Evolutionary conservation across 2,888 invertebrate genomes (phyloP).

Genomic region (Pseudococcus longispinus): DNA sequence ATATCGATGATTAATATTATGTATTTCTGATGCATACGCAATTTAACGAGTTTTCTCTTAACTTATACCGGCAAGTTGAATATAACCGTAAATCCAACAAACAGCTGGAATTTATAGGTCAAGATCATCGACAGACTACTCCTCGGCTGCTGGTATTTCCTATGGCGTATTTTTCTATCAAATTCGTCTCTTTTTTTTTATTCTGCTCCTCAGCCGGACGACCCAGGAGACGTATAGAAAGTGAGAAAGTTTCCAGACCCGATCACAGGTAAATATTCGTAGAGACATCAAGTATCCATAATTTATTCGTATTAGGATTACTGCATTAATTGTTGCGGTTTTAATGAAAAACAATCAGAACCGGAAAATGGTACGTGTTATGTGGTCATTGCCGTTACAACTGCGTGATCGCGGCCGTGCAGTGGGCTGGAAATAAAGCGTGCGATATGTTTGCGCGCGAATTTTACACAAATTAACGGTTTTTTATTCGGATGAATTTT

Average conservation of each 20-base stretch:
- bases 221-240: neutral
- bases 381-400: conserved; percentile 9
- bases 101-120: neutral
- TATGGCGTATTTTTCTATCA: neutral
- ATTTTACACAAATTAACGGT: neutral
- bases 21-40: neutral
- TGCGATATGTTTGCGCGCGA: neutral
- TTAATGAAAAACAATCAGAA: neutral
- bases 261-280: neutral
- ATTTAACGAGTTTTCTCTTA: conserved; percentile 1
- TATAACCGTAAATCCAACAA: neutral
- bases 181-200: neutral
- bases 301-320: conserved; percentile 12
- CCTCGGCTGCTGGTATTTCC: neutral
- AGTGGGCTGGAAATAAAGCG: neutral
- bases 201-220: neutral
- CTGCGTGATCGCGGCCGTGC: neutral
- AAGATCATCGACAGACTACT: conserved; percentile 7
- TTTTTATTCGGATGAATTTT: neutral
- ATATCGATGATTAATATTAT: neutral
- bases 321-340: conserved; percentile 9
- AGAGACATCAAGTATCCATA: neutral
- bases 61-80: neutral
- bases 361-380: conserved; percentile 1
- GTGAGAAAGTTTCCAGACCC: conserved; percentile 27